These are phyloP conservation scores for Drosophila histrio DNA, from an alignment of 2,888 invertebrate genomes.

Conservation along the genomic window DNA sequence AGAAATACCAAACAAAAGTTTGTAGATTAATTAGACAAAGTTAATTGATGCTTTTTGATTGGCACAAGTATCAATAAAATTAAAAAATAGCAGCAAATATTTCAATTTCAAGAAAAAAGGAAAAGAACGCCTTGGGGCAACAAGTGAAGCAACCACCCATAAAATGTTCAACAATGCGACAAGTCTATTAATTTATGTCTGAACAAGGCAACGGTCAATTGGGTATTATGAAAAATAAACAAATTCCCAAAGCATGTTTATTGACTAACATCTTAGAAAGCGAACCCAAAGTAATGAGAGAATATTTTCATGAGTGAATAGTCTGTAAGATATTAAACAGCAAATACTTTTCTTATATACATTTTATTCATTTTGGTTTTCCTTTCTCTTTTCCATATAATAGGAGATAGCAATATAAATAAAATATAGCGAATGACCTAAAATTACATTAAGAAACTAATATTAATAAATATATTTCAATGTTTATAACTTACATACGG, in stretches of 20 bases:
- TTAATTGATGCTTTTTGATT: slow-evolving; percentile 1
- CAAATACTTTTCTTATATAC: background rate
- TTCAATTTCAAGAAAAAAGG: slow-evolving; percentile 18
- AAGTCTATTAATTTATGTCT: slow-evolving; percentile 12
- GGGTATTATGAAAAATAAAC: background rate
- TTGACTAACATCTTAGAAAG: slow-evolving; percentile 9
- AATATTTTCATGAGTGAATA: background rate
- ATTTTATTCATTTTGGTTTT: background rate
- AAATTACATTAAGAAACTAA: background rate
- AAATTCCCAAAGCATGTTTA: slow-evolving; percentile 16
- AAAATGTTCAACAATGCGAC: slow-evolving; percentile 8
- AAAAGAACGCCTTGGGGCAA: slow-evolving; percentile 1
- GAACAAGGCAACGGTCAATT: background rate
- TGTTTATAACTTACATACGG: slow-evolving; percentile 12
- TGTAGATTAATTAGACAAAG: background rate
- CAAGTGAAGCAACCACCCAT: background rate
- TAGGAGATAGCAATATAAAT: slow-evolving; percentile 16
- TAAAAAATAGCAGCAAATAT: slow-evolving; percentile 21
- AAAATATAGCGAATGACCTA: slow-evolving; percentile 4
- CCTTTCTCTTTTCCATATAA: background rate
- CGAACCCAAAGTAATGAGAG: background rate
- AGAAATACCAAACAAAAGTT: slow-evolving; percentile 3
- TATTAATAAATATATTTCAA: background rate
- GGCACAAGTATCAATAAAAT: slow-evolving; percentile 12
- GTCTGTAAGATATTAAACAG: background rate